These are phyloP conservation scores for Crotalus horridus DNA, from an alignment of 2,113 vertebrate genomes.

Conservation along the genomic window DNA sequence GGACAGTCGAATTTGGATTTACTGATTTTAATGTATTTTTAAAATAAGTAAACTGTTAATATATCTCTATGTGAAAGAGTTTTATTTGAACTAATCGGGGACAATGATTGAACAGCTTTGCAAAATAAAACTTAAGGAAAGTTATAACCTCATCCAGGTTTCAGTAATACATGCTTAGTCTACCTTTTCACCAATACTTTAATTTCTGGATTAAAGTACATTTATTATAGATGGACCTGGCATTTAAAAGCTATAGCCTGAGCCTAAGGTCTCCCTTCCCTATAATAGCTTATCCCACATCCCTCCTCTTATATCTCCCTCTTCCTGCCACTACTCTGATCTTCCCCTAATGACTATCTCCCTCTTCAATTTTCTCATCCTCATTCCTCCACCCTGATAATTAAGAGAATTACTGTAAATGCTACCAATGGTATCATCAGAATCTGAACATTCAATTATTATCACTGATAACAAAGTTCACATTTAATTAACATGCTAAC, in stretches of 20 bases:
- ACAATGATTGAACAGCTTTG: no score
- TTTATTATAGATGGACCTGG: background rate
- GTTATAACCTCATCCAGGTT: background rate
- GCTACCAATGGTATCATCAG: background rate
- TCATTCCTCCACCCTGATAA: background rate
- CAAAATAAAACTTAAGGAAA: no score
- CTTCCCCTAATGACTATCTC: background rate
- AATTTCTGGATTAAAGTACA: background rate
- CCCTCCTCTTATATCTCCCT: background rate
- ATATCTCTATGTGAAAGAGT: no score
- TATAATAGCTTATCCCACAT: background rate
- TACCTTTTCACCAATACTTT: background rate
- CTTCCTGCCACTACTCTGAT: background rate
- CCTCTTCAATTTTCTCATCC: background rate
- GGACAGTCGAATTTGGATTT: no score
- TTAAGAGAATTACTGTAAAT: background rate
- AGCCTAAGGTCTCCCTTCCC: background rate
- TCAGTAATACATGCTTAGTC: background rate
- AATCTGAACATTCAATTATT: background rate
- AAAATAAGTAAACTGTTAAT: no score
- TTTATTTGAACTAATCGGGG: no score
- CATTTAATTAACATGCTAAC: background rate
- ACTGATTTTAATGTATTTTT: no score
- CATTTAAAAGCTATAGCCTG: background rate
- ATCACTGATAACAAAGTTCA: background rate